Percentiles rank a stretch among this genome's conserved stretches.
Conservation (phyloP, 2,888 invertebrate species). For the Heterodera filipjevi region DNA sequence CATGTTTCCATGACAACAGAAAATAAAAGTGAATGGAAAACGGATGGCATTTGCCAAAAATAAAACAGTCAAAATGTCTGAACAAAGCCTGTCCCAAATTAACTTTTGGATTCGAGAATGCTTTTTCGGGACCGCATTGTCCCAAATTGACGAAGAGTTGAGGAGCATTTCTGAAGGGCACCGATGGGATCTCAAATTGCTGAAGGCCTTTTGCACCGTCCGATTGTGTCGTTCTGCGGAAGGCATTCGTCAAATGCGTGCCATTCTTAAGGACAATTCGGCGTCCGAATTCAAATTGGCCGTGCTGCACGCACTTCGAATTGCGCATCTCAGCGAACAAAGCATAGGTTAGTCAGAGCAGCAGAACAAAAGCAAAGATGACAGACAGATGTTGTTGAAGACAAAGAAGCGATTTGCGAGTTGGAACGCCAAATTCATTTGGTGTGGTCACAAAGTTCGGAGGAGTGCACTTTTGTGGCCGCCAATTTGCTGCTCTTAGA, state of each 20-base stretch:
- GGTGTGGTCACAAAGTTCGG: slow-evolving; percentile 40
- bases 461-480: slow-evolving; percentile 37
- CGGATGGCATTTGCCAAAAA: not conserved
- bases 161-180: slow-evolving; percentile 34
- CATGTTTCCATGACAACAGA: not conserved
- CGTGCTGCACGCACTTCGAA: slow-evolving; percentile 36
- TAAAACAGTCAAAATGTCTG: not conserved
- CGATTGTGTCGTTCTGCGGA: slow-evolving; percentile 53
- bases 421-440: slow-evolving; percentile 43
- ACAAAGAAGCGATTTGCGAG: slow-evolving; percentile 41
- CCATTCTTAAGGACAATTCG: slow-evolving; percentile 41
- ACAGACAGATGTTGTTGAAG: slow-evolving; percentile 27
- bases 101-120: slow-evolving; percentile 46
- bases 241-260: slow-evolving; percentile 51
- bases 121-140: slow-evolving; percentile 44
- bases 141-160: slow-evolving; percentile 45
- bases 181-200: slow-evolving; percentile 34
- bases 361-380: slow-evolving; percentile 3
- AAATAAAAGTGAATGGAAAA: not conserved
- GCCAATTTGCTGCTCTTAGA: slow-evolving; percentile 39
- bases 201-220: slow-evolving; percentile 47
- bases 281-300: slow-evolving; percentile 43
- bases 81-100: slow-evolving; percentile 21
- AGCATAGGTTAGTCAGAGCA: slow-evolving; percentile 7
- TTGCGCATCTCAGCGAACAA: slow-evolving; percentile 42